Conservation (phyloP, 2,797 vertebrate genomes). For the Fundulus diaphanus region DNA sequence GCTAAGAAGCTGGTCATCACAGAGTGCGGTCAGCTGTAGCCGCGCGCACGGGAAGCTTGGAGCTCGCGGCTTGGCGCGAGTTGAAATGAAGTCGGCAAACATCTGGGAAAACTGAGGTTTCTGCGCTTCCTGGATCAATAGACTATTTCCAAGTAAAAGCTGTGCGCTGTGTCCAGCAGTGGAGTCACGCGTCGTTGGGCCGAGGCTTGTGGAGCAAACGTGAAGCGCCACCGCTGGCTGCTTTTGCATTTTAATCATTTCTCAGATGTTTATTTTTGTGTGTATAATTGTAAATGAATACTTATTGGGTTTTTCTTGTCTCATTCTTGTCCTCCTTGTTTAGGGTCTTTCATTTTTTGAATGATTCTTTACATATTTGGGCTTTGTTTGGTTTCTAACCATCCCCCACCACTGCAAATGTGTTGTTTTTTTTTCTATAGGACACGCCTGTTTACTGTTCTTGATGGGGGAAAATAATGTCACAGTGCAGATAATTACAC, state of each 20-base stretch:
- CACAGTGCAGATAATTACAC: constrained; percentile 30
- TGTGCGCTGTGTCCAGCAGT: not conserved
- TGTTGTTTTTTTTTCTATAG: constrained; percentile 27
- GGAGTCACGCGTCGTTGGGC: constrained; percentile 8
- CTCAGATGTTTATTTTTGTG: constrained; percentile 71
- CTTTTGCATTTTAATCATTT: constrained; percentile 45
- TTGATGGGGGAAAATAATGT: constrained; percentile 33
- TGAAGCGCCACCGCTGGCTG: constrained; percentile 39
- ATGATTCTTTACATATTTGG: constrained; percentile 50
- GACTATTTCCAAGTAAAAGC: constrained; percentile 7
- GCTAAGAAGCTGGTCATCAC: constrained; percentile 84
- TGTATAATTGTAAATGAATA: constrained; percentile 90
- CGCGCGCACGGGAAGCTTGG: constrained; percentile 9
- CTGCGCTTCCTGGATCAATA: constrained; percentile 14
- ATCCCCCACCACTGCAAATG: constrained; percentile 2
- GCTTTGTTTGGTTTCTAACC: constrained; percentile 13
- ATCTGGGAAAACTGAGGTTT: constrained; percentile 27
- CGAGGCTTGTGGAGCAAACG: constrained; percentile 28
- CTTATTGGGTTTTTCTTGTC: constrained; percentile 74
- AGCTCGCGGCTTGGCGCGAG: not conserved
- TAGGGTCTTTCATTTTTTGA: constrained; percentile 26
- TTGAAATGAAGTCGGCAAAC: constrained; percentile 1
- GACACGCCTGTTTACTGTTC: constrained; percentile 18
- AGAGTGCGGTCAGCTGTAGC: constrained; percentile 91
- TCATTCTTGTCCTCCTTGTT: constrained; percentile 83